phyloP scores from a whole-genome alignment of 2,113 vertebrate species.

The Grallaria varia region DNA sequence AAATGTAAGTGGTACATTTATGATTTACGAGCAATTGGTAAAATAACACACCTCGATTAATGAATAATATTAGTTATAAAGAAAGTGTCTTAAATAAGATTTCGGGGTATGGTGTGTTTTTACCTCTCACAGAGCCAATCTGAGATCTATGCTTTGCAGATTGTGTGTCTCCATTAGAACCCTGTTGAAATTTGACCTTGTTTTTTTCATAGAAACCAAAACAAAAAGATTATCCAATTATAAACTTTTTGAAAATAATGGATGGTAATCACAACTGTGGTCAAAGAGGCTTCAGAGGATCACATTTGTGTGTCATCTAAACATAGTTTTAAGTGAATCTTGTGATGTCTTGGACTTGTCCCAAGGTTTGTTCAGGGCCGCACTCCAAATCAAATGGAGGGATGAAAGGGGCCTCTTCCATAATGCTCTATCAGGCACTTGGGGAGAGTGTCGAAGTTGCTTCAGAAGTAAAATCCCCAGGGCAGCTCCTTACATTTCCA shows the following conservation, averaged over 20 bases:
- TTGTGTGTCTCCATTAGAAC: background rate
- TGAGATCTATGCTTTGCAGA: background rate
- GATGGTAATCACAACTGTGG: background rate
- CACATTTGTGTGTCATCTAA: background rate
- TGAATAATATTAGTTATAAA: background rate
- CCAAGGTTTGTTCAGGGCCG: background rate
- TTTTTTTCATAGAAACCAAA: background rate
- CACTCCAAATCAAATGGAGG: accelerated
- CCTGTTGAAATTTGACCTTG: background rate
- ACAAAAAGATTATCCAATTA: background rate
- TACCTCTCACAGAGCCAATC: background rate
- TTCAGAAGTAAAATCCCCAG: background rate
- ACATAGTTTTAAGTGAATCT: background rate
- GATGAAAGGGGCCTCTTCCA: background rate
- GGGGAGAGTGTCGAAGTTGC: background rate
- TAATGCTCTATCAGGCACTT: background rate
- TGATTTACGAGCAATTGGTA: background rate
- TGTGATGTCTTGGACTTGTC: background rate
- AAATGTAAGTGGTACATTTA: background rate
- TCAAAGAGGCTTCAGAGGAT: background rate
- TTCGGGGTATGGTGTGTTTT: background rate
- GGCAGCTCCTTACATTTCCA: background rate
- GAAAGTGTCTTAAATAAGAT: background rate
- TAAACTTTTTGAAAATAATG: background rate
- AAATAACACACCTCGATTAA: background rate